These are phyloP conservation scores for Emberiza fucata DNA, from an alignment of 2,113 vertebrate species.

Conservation along the genomic window DNA sequence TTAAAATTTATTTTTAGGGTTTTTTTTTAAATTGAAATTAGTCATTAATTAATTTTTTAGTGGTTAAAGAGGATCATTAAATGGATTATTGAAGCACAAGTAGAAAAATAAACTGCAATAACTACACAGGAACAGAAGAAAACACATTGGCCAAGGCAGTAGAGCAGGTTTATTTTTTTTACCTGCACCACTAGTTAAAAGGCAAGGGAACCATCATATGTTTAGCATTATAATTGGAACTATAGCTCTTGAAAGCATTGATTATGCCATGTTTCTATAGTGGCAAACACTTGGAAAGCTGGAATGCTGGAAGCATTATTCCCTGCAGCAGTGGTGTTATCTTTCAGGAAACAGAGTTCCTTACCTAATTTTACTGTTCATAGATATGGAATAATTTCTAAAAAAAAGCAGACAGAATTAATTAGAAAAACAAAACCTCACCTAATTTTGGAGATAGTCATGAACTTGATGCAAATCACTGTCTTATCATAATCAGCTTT, in stretches of 20 bases:
- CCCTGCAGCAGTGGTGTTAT: not conserved
- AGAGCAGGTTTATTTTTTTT: not conserved
- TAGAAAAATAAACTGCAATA: not conserved
- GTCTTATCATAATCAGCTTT: not conserved
- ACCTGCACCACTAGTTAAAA: not conserved
- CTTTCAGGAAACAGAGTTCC: not conserved
- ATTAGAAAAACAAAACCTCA: not conserved
- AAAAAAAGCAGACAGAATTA: not conserved
- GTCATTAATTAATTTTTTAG: not conserved
- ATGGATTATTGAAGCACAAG: not conserved
- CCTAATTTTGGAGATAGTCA: not conserved
- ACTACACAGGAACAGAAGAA: not conserved
- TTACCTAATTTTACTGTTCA: not conserved
- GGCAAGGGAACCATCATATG: not conserved
- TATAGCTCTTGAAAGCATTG: not conserved
- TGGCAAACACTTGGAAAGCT: not conserved
- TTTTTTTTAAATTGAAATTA: not conserved
- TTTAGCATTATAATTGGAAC: slow-evolving; percentile 28
- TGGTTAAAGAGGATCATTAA: not conserved
- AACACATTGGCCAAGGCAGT: not conserved
- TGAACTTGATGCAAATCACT: not conserved
- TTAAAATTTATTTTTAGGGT: not conserved
- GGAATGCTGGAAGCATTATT: not conserved
- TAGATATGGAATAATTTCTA: not conserved
- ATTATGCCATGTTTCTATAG: not conserved